Conservation (phyloP, 2,113 vertebrate genomes). For the Xerus inauris region DNA sequence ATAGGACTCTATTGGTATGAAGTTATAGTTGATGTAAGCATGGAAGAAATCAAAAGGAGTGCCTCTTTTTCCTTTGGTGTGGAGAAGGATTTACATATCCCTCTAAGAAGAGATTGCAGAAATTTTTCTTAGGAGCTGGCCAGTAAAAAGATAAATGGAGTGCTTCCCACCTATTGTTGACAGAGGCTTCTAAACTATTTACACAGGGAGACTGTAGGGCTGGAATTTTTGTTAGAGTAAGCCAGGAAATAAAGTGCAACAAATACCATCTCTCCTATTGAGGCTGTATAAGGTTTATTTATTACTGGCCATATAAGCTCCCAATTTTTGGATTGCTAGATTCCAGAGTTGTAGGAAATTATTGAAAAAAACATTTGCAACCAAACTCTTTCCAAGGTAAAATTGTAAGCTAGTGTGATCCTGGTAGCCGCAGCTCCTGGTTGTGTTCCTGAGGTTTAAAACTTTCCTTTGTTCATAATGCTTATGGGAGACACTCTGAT, state of each 20-base stretch:
- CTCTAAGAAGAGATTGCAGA: too few species aligned
- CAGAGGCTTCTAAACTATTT: too few species aligned
- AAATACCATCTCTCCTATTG: background rate
- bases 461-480: background rate
- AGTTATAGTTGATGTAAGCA: background rate
- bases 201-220: background rate
- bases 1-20: background rate
- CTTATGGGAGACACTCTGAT: background rate
- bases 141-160: background rate
- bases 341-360: background rate
- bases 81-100: background rate
- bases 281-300: background rate
- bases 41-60: background rate
- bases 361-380: background rate
- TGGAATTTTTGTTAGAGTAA: background rate
- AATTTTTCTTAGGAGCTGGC: background rate
- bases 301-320: background rate
- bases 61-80: background rate
- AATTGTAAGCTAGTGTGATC: background rate
- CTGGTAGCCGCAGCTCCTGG: too few species aligned
- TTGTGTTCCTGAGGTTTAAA: background rate
- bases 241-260: background rate
- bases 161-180: background rate
- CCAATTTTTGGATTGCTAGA: background rate
- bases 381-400: background rate